phyloP scores from a whole-genome alignment of 2,797 vertebrate species.

The Intellagama lesueurii region DNA sequence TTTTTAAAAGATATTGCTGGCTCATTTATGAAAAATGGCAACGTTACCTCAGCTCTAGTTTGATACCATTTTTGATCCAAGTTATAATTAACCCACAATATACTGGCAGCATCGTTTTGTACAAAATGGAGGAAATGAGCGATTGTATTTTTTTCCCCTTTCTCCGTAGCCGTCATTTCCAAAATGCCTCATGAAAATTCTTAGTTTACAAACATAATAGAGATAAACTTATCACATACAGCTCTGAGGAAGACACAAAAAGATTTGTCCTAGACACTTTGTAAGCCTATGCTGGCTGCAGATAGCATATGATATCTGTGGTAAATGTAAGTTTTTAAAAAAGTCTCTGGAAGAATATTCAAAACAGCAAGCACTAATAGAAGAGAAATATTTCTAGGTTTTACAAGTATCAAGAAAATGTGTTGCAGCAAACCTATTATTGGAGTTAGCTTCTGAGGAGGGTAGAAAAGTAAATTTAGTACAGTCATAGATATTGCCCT shows the following conservation, averaged over 20 bases:
- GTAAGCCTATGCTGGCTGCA: background rate
- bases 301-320: background rate
- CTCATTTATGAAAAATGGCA: conserved; percentile 48
- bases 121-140: background rate
- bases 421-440: background rate
- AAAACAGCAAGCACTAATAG: background rate
- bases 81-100: conserved; percentile 26
- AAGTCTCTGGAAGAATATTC: background rate
- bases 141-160: conserved; percentile 15
- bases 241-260: background rate
- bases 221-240: conserved; percentile 1
- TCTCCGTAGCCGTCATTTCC: background rate
- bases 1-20: conserved; percentile 49
- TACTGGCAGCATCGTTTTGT: conserved; percentile 21
- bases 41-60: background rate
- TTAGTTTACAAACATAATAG: background rate
- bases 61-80: background rate
- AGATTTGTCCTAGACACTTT: background rate
- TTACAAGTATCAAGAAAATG: background rate
- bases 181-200: background rate
- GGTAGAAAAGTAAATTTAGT: background rate
- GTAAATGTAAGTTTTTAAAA: background rate
- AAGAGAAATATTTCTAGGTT: background rate
- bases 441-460: background rate
- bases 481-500: background rate